Evolutionary conservation across 2,888 invertebrate species (phyloP).

Genomic region (Protodeltote pygarga): DNA sequence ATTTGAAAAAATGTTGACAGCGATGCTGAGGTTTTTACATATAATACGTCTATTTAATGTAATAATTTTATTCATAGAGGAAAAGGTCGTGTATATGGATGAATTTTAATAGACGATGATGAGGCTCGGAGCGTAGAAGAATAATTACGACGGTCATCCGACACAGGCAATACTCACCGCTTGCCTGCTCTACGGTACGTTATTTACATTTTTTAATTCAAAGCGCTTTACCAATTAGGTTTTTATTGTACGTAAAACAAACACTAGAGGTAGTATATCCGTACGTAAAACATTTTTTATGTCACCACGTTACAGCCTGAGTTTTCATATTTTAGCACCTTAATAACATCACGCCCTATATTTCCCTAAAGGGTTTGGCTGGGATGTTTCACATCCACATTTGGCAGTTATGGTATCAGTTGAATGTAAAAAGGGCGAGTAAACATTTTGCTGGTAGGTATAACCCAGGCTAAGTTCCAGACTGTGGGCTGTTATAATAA

Average conservation of each 20-base stretch:
- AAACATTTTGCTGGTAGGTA: no score
- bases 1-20: conserved; percentile 3
- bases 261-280: conserved; percentile 24
- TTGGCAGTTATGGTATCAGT: no score
- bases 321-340: conserved; percentile 15
- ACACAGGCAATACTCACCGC: conserved; percentile 44
- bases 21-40: conserved; percentile 11
- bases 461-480: no score
- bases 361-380: no score
- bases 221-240: conserved; percentile 42
- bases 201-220: conserved; percentile 54
- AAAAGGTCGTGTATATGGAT: conserved; percentile 70
- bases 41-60: conserved; percentile 49
- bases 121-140: conserved; percentile 62
- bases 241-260: conserved; percentile 44
- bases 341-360: no score
- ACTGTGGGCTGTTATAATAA: no score
- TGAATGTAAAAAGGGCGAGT: no score
- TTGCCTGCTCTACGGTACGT: conserved; percentile 29
- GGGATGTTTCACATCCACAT: no score
- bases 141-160: conserved; percentile 67
- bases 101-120: conserved; percentile 79
- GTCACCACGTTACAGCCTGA: conserved; percentile 8
- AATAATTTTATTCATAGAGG: conserved; percentile 71
- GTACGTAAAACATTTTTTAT: conserved; percentile 40